Evolutionary conservation across 2,797 vertebrate species (phyloP).

Genomic region (Anguilla marmorata): DNA sequence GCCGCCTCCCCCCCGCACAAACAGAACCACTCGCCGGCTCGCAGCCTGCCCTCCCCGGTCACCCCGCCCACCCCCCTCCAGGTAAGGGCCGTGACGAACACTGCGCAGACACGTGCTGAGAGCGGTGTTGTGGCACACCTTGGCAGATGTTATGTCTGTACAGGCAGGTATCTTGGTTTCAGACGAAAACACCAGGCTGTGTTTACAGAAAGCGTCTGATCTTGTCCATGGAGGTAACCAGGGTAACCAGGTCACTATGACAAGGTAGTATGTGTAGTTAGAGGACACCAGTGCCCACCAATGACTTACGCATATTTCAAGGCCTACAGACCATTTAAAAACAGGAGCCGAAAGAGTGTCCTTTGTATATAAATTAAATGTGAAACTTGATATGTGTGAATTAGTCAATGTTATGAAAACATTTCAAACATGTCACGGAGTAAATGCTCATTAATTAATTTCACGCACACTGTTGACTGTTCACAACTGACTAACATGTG

Average conservation of each 20-base stretch:
- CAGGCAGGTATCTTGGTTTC: background rate
- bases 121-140: conserved; percentile 1
- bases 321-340: background rate
- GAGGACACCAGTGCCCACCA: background rate
- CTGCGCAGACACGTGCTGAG: conserved; percentile 6
- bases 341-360: background rate
- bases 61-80: conserved; percentile 89
- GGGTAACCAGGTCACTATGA: background rate
- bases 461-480: background rate
- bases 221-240: background rate
- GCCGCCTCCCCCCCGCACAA: conserved; percentile 78
- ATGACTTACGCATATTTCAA: background rate
- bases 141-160: background rate
- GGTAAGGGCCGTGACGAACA: conserved; percentile 65
- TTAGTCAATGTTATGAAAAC: background rate
- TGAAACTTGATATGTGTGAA: background rate
- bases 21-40: conserved; percentile 88
- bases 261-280: background rate
- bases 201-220: background rate
- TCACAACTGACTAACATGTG: background rate
- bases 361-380: background rate
- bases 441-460: background rate
- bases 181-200: no score
- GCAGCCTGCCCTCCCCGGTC: conserved; percentile 89
- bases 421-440: background rate